A percentile compares a stretch with the other conserved stretches of the same genome.
Evolutionary conservation across 2,797 vertebrate species (phyloP).

Genomic region (Avahi laniger): DNA sequence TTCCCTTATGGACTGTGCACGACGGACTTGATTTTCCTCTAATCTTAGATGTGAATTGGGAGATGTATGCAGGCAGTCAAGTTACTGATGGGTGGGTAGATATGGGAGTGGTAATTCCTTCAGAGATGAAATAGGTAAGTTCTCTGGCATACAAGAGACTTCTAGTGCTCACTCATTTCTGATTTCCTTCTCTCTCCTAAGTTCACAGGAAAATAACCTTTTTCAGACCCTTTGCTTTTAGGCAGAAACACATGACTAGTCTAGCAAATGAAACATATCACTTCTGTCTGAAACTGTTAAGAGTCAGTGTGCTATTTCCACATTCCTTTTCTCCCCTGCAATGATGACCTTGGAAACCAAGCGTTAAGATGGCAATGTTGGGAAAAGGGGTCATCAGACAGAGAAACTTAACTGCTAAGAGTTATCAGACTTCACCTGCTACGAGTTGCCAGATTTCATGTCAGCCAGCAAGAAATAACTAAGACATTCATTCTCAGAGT

Average conservation of each 20-base stretch:
- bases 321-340: neutral
- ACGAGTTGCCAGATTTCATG: neutral
- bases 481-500: neutral
- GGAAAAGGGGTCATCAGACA: neutral
- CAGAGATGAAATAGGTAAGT: neutral
- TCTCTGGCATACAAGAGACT: neutral
- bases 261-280: neutral
- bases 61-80: neutral
- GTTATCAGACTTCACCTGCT: neutral
- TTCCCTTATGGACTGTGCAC: neutral
- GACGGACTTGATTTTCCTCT: neutral
- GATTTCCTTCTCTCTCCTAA: neutral
- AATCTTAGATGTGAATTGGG: neutral
- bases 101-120: neutral
- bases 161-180: neutral
- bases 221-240: neutral
- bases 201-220: neutral
- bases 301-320: neutral
- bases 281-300: neutral
- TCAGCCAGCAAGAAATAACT: constrained; percentile 9
- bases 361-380: neutral
- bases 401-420: neutral
- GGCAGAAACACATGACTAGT: neutral
- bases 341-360: neutral
- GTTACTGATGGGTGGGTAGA: neutral